Base-by-base conservation (phyloP, 1,140 invertebrate genomes). In the Drosophila malerkotliana region DNA sequence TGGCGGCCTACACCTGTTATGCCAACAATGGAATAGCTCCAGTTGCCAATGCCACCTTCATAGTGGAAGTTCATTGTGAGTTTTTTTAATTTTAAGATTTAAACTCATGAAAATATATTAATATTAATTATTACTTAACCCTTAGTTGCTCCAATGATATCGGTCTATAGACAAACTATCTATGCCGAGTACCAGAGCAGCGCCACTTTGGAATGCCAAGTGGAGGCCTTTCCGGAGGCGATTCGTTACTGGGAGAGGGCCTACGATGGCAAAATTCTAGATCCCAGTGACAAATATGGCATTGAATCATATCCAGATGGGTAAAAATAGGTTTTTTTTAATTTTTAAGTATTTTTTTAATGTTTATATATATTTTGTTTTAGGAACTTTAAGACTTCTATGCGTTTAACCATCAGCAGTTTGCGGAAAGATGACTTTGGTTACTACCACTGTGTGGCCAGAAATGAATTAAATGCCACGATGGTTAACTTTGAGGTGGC, bases 1-100 rank as follows among this genome's bases (percentile, higher is more conserved):
- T 97, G 93, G 97, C 97, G 49, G 94, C 94, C 26, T 98, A 98
- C 87, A 94, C 94, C 9, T 98, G 98, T 77, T 94, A 95, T 21
- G 97, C 97, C 37, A 95, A 96, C 91, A 98, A 98, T 92, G 97
- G 97, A 2, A 94, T 98, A 79, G 95, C 96, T 14, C 97, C 97
- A 0, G 93, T 95, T 39, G 96, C 95, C 34, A 96, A 95, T 90
- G 96, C 97, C 91, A 96, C 94, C 34, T 97, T 96, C 67, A 94
- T 94, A 54, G 93, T 99, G 7, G 95, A 98, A 92, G 97, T 98
- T 10, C 95, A 97, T 76, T 98, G 97, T 98, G 92, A 97, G 96
- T 95, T 0, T 9, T 9, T 7, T 3, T n/a, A 3, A 6, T 12
- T 18, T 9, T 8, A 10, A 9, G 0, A 9, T 3, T 32, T 1